phyloP scores from a whole-genome alignment of 2,797 vertebrate species.

The Lagorchestes hirsutus region DNA sequence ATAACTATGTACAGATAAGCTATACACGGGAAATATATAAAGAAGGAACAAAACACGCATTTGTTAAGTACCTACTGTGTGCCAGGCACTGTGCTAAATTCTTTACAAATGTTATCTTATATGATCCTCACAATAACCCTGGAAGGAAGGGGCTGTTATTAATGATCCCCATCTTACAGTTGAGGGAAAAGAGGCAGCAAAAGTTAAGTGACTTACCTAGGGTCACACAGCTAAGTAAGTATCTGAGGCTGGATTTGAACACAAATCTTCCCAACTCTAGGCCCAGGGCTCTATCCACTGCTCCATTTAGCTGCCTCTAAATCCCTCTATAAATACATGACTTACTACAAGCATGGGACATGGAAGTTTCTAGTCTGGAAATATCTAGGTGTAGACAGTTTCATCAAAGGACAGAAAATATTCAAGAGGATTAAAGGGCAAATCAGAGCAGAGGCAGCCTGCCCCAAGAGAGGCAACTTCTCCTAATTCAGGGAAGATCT shows the following conservation, averaged over 20 bases:
- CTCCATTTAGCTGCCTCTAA: neutral
- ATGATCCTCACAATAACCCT: too few relatives aligned
- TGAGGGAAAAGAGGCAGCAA: neutral
- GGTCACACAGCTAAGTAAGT: neutral
- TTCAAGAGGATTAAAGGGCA: neutral
- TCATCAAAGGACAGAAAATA: neutral
- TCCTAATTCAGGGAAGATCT: neutral
- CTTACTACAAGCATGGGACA: neutral
- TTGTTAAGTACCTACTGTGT: neutral
- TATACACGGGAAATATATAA: neutral
- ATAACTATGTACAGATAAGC: neutral
- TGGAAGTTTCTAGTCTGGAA: neutral
- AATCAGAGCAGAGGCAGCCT: neutral
- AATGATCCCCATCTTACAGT: fast-evolving
- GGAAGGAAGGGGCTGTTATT: fast-evolving
- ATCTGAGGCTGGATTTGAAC: neutral
- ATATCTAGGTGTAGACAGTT: neutral
- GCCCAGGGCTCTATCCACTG: neutral
- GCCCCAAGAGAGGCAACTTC: neutral
- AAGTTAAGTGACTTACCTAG: neutral
- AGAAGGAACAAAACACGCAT: neutral
- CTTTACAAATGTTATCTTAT: fast-evolving
- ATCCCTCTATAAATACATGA: neutral
- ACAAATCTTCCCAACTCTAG: neutral
- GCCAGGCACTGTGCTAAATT: neutral